Base-by-base conservation (phyloP, 2,888 invertebrate species). In the Neoaliturus tenellus region DNA sequence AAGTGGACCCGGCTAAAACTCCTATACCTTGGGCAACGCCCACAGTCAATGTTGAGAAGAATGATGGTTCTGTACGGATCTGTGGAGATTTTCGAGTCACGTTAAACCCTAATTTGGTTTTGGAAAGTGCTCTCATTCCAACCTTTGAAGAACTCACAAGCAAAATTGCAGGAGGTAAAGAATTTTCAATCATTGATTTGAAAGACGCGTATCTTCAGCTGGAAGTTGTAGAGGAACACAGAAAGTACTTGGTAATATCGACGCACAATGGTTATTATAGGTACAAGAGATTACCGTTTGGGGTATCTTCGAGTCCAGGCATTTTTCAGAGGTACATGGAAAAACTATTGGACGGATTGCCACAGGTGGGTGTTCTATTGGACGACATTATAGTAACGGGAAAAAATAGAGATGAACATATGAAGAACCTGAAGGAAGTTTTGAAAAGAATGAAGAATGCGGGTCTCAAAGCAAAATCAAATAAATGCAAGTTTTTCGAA, bases 1-100 rank as follows among this genome's bases (percentile, higher is more conserved):
- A 71, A 39, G 71, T 71, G 5, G n/a, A 71, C 41, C 71, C 71
- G 1, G 23, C 23, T 39, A 23, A 71, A 39, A 71, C 17, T 6
- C 41, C 71, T 3, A 35, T 71, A 17, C 3, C 3, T 2, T 71
- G 71, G 71, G 20, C 39, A 14, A 71, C 71, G 1, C 71, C 71
- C n/a, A 71, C 39, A 3, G 71, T 71, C 1, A 71, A 71, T 14
- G 20, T 71, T 1, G 41, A 71, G 6, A 71, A 71, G 71, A n/a
- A n/a, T 39, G 35, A 41, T n/a, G 71, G 71, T 6, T 20, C n/a
- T 6, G 23, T 71, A 6, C 14, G 71, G 14, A 39, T 71, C 1
- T 71, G 71, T 71, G 71, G 71, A 39, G 71, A 71, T 71, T 71
- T 71, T 41, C 12, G 41, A 39, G 71, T 71, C 8, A 71, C 39